Base-by-base conservation (phyloP, 2,888 invertebrate genomes). In the Stenchaetothrips biformis region DNA sequence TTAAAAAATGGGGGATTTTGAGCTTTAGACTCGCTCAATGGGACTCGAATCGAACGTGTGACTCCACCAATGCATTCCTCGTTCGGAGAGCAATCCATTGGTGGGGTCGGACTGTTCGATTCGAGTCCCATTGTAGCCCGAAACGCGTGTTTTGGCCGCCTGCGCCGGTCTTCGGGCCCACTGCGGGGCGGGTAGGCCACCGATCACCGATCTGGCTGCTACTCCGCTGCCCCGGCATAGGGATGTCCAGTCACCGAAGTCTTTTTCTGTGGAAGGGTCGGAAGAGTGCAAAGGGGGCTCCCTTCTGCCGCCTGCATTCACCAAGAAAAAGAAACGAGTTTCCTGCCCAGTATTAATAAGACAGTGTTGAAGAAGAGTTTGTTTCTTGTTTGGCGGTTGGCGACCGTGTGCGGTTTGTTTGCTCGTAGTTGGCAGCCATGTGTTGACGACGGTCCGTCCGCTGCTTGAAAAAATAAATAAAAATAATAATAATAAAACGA, bases 301-400 rank as follows among this genome's bases (percentile, higher is more conserved):
- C 37, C 37, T 37, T 37, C 37, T 37, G 37, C 37, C 25, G 53
- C 25, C 67, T 74, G 67, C 67, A 74, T 74, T 25, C 67, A 25
- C n/a, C 67, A 18, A 59, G 59, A 27, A 79, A 37, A 16, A 59
- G 37, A 53, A 48, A 37, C 27, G 67, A 27, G 67, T 62, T 47
- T 78, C 27, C 78, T 8, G n/a, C 48, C 18, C 37, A 21, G 48
- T 59, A 21, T 59, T 79, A 59, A 48, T 59, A 62, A 59, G 37
- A 59, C 53, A 62, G 48, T 59, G 80, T 80, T 77, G 80, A 77
- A 37, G 80, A 80, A 59, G 80, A 62, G 80, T 74, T 62, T 48
- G 49, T 53, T 80, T 80, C 47, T n/a, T 74, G 67, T 74, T 74
- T 53, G 53, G 25, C 25, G 67, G 21, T 21, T 25, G 67, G 53